Evolutionary conservation across 2,113 vertebrate species (phyloP), one percentile per base, ranked within the genome.

Genomic region (Gavia stellata): DNA sequence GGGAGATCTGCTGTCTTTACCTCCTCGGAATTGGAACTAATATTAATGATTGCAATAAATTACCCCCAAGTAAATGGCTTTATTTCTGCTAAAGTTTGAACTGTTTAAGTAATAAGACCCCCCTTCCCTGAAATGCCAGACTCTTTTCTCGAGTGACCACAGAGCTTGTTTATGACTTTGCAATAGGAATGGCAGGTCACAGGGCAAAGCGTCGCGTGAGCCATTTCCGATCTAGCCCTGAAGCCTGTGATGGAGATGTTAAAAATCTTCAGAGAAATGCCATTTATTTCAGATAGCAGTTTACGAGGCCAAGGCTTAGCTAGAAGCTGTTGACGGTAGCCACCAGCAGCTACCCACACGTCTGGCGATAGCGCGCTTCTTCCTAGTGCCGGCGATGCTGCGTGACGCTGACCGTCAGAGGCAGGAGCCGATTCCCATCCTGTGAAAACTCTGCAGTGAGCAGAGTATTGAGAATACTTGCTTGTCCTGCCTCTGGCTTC

Each of bases 351-450:
- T 82, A 17, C 49, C 31, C 38, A 14, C 34, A n/a, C 0, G 5
- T 26, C 74, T 42, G 18, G 34, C 3, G 5, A n/a, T 3, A 42
- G 15, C 14, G 1, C 5, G 1, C 24, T 81, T 45, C 61, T 68
- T 62, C 66, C 71, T 6, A 9, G 14, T 23, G 38, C 49, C 1
- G 1, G n/a, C 0, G 1, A 29, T 31, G 18, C 44, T 36, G 24
- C 5, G 1, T 20, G 40, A 53, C 2, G 4, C 16, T 10, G 18
- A 49, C 11, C 5, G 1, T 6, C 25, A 78, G 31, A 53, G 23
- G 12, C 16, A 18, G 40, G n/a, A 82, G 18, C n/a, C 2, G 1
- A 14, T 31, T 77, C 44, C 33, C n/a, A 29, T 23, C 44, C 20
- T 2, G 2, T 33, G 25, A 82, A 58, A 53, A n/a, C 44, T n/a